Base-by-base conservation (phyloP, 2,888 invertebrate species). In the Andrena bicolor region DNA sequence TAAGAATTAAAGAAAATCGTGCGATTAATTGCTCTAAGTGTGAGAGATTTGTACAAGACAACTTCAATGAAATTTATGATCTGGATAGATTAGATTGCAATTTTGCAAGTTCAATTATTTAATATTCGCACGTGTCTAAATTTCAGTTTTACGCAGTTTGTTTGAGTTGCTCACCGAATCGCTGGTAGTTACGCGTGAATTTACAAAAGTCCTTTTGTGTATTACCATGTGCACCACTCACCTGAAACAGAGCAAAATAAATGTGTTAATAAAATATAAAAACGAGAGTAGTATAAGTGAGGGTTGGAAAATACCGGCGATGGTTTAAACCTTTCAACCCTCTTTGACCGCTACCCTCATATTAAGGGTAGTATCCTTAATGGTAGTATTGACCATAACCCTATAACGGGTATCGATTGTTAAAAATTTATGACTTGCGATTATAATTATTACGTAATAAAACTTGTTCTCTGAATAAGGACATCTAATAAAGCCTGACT, bases 181-280 rank as follows among this genome's bases (percentile, higher is more conserved):
- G 0, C 5, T 26, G 32, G 2, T 16, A 20, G 10, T n/a, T 13
- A 2, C 2, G 1, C 13, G 4, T 2, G n/a, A 8, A 8, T 56
- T 6, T 48, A 35, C 0, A 2, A 35, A 16, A 35, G 13, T 28
- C 20, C 10, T 23, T 56, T 23, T 4, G 56, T 51, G 6, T 7
- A 61, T 35, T 41, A 58, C 7, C 58, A 35, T 10, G 20, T 23
- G n/a, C 7, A n/a, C 7, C 32, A 56, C 81, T 71, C 49, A 78
- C 78, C 81, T 75, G 70, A 66, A 82, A 82, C 66, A 78, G 41
- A 8, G 16, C 48, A 13, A 8, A 8, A 56, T 56, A 53, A 7
- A 1, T 26, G 10, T 23, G 23, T 56, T 10, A 56, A 13, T 26
- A 56, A 56, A 56, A 26, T 26, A 13, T 23, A 1, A 56, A 2